phyloP scores from a whole-genome alignment of 2,113 vertebrate genomes.

The Zapornia atra region DNA sequence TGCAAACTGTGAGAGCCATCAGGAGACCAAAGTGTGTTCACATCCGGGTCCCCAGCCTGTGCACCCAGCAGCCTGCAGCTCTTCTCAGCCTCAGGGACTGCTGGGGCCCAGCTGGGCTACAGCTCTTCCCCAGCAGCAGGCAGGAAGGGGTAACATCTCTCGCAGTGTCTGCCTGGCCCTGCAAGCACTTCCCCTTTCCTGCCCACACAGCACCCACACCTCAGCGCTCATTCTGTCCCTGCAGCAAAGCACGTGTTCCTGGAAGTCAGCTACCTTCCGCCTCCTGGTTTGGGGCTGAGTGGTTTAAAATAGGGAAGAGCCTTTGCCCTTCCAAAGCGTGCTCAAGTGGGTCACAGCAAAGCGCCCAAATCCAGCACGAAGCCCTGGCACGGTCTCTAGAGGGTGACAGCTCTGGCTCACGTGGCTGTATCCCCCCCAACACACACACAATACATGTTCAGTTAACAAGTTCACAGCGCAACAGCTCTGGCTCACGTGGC shows the following conservation, averaged over 20 bases:
- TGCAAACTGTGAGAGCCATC: rapidly evolving
- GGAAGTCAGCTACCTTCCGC: not conserved
- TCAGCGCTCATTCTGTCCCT: rapidly evolving
- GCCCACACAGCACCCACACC: not conserved
- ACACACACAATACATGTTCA: not conserved
- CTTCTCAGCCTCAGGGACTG: rapidly evolving
- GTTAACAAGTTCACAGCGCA: rapidly evolving
- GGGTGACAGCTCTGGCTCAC: not conserved
- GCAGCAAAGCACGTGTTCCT: not conserved
- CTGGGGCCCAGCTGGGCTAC: not conserved
- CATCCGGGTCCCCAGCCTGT: rapidly evolving
- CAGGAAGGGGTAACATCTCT: not conserved
- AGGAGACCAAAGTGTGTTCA: rapidly evolving
- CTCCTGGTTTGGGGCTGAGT: not conserved
- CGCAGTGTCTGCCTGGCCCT: rapidly evolving
- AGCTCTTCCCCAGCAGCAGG: rapidly evolving
- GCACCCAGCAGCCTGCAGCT: too few species aligned
- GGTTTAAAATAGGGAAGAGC: not conserved
- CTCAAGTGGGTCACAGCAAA: not conserved
- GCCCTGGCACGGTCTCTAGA: not conserved
- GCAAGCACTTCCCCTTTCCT: not conserved
- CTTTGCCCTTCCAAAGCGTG: not conserved
- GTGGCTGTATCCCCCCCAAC: rapidly evolving
- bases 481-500: rapidly evolving
- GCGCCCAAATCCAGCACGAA: not conserved